Evolutionary conservation across 2,888 invertebrate genomes (phyloP), one percentile per base, ranked within the genome.

Genomic region (Cheilosia scutellata): DNA sequence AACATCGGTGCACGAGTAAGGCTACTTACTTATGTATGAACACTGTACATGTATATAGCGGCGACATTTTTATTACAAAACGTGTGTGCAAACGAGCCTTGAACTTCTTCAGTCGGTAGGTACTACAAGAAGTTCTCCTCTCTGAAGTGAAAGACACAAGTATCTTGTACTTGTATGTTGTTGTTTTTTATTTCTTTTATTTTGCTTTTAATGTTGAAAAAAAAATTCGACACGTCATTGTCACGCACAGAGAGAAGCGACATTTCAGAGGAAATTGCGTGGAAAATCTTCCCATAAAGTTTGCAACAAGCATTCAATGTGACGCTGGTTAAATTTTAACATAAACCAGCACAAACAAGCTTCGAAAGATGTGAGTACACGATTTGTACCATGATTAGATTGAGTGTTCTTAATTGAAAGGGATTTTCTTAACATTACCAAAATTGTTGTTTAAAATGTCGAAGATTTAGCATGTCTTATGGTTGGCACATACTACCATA

Each of bases 231-330:
- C 74, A 74, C 74, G 65, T 74, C 33, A 65, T 74, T 74, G 63
- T 65, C 63, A 74, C 63, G 63, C 74, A 74, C 74, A 65, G 42
- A 62, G 49, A 37, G 33, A 49, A 42, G 33, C 44, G 55, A 55
- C 63, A 63, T 55, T 55, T 53, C 44, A 16, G 27, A 65, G 74
- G 47, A 74, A 74, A 74, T 74, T 74, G 65, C 63, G 74, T 74
- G 74, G 74, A 74, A 74, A 74, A 74, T 74, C 63, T 74, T 57
- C 63, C 13, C 55, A 47, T 74, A 74, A 74, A 65, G 63, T 74
- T 74, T 37, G 55, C 33, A 74, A 74, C 63, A 74, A 55, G 74
- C 74, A 65, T 63, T 57, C 74, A 65, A 57, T 74, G 63, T 57
- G 74, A 74, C 63, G 63, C 55, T 29, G 74, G 63, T 47, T 74